These are phyloP conservation scores for Julus scanicus DNA, from an alignment of 2,888 invertebrate genomes.

Conservation along the genomic window DNA sequence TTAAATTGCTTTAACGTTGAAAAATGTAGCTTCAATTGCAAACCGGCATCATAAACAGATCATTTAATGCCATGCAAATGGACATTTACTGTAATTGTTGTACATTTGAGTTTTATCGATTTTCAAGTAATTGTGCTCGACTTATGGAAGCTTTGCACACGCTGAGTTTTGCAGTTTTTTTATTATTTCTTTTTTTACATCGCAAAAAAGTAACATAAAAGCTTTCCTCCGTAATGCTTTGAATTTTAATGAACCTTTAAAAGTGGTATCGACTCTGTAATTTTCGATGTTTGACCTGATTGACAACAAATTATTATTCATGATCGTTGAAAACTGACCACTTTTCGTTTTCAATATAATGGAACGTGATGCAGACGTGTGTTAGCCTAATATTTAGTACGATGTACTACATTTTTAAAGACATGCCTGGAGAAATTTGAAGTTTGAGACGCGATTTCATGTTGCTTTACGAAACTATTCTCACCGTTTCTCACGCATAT, in stretches of 20 bases:
- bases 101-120: background rate
- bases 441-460: background rate
- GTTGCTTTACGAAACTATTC: background rate
- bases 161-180: background rate
- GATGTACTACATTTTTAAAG: background rate
- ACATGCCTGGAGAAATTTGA: background rate
- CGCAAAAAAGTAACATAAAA: background rate
- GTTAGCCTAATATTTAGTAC: background rate
- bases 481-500: slow-evolving; percentile 1
- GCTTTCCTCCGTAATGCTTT: background rate
- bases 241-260: background rate
- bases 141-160: background rate
- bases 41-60: background rate
- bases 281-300: slow-evolving; percentile 10
- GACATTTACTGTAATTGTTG: background rate
- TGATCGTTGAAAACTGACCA: background rate
- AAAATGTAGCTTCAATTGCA: background rate
- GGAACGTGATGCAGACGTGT: background rate
- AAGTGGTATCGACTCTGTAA: background rate
- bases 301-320: slow-evolving; percentile 17
- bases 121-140: background rate
- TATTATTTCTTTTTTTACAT: too few species aligned
- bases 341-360: background rate
- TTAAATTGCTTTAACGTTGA: background rate
- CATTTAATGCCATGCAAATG: background rate